phyloP scores from a whole-genome alignment of 2,113 vertebrate genomes.

The Apteryx owenii region DNA sequence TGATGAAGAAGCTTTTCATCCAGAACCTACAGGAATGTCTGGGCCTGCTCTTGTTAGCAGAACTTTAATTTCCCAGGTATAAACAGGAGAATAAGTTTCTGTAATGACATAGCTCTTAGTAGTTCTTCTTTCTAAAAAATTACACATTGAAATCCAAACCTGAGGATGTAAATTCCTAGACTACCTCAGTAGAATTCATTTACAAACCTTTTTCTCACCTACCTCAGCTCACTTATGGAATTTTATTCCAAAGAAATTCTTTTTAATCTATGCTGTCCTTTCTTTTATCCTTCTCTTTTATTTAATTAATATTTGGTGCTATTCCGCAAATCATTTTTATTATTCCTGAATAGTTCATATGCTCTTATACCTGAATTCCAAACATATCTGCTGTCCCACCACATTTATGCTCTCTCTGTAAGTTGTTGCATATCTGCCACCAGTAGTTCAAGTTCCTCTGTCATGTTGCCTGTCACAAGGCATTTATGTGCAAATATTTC shows the following conservation, averaged over 20 bases:
- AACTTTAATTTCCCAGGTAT: neutral
- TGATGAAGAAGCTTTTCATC: neutral
- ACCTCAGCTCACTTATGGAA: neutral
- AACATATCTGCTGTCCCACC: neutral
- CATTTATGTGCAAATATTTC: neutral
- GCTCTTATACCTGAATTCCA: neutral
- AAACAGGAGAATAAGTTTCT: neutral
- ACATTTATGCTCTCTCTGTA: neutral
- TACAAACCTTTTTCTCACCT: constrained; percentile 27
- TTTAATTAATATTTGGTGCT: constrained; percentile 46
- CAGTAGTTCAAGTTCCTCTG: neutral
- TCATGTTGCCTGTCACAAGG: neutral
- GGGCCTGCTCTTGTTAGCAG: neutral
- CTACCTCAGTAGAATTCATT: neutral
- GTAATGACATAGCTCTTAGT: neutral
- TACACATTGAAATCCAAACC: constrained; percentile 14
- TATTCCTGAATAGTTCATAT: neutral
- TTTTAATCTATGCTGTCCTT: neutral
- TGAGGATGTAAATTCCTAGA: constrained; percentile 27
- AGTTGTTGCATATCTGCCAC: neutral
- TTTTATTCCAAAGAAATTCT: constrained; percentile 31
- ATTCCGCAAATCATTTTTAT: constrained; percentile 17
- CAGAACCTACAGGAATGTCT: neutral
- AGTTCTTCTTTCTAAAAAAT: neutral
- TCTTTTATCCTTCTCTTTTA: constrained; percentile 23